Evolutionary conservation across 2,888 invertebrate species (phyloP), one percentile per base, ranked within the genome.

Genomic region (Galeruca laticollis): DNA sequence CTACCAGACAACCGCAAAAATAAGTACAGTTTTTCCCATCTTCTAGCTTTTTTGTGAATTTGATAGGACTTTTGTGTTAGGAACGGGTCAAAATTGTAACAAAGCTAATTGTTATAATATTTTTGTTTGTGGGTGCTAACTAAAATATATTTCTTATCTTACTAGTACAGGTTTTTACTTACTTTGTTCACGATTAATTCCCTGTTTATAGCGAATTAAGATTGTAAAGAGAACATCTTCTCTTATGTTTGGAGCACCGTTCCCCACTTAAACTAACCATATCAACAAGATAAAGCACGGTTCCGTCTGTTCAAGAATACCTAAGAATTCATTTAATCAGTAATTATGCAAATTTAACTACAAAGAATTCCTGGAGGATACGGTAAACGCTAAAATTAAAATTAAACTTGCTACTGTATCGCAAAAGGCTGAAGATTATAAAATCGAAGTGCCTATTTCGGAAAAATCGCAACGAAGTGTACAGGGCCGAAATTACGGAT

Each of bases 331-430:
- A 75, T 77, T 79, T 78, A 77, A 79, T 79, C 75, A 75, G 76
- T 78, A 79, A 79, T 79, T 80, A 80, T 80, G 80, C 70, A 79
- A 80, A 80, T 79, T 75, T 71, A 69, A 75, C 66, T 70, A 71
- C 56, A 60, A 57, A 60, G 59, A 65, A 65, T 37, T 65, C 64
- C 57, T 65, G 18, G 20, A 65, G 57, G 57, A 37, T 35, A 57
- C 64, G 47, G 57, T 71, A 75, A 72, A 75, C 71, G 73, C 72
- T 73, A 68, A 72, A 71, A 77, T 74, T 75, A 75, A 75, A 77
- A 57, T 57, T 57, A 57, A 35, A 57, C 56, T 57, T 57, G 10
- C 18, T 26, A 35, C 33, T 57, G 56, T 18, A 57, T 11, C 6
- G 54, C 54, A 54, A 26, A 8, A 54, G 56, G 18, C 15, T 33